Evolutionary conservation across 2,113 vertebrate genomes (phyloP).

Genomic region (Podiceps cristatus): DNA sequence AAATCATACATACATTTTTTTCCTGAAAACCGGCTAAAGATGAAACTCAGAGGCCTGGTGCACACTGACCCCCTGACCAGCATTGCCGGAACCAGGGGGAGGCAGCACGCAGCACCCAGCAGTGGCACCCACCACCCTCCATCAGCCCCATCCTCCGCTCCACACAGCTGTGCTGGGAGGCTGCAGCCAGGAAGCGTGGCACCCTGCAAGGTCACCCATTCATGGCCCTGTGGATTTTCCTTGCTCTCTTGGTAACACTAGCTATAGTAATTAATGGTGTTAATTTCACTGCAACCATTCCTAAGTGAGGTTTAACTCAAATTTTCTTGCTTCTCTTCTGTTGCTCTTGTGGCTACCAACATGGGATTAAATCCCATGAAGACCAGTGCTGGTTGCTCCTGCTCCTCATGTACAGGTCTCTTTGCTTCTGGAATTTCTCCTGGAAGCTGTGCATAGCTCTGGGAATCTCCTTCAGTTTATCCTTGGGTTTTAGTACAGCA

Average conservation of each 20-base stretch:
- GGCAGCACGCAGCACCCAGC: neutral
- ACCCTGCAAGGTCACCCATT: neutral
- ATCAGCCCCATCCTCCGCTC: neutral
- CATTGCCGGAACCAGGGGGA: neutral
- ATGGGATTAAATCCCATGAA: neutral
- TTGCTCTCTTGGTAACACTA: neutral
- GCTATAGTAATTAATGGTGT: neutral
- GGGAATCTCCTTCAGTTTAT: neutral
- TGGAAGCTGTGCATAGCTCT: neutral
- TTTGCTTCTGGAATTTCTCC: neutral
- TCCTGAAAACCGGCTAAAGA: neutral
- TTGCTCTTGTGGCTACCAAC: neutral
- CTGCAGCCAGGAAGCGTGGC: neutral
- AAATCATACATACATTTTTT: neutral
- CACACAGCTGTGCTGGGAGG: neutral
- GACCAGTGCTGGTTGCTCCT: neutral
- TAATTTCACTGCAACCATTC: neutral
- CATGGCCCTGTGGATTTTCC: neutral
- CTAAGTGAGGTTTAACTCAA: neutral
- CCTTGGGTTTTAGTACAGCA: neutral
- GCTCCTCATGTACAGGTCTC: neutral
- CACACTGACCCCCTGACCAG: neutral
- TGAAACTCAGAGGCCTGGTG: neutral
- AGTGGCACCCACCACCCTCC: neutral
- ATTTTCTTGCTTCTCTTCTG: neutral